Evolutionary conservation across 2,113 vertebrate species (phyloP).

Genomic region (Sterrhoptilus dennistouni): DNA sequence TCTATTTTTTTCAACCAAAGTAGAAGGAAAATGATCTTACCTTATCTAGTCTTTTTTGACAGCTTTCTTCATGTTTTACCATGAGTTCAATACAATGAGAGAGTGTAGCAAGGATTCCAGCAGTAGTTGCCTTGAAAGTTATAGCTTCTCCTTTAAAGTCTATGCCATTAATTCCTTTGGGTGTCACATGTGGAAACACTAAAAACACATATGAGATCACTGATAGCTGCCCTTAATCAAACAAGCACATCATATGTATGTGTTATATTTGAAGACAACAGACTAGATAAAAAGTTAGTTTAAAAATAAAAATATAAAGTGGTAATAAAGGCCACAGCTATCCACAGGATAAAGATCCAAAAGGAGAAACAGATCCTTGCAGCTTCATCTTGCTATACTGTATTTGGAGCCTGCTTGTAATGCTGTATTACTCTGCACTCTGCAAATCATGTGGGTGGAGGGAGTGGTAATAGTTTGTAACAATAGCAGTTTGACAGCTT

Average conservation of each 20-base stretch:
- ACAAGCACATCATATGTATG: not conserved
- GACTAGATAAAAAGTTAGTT: not conserved
- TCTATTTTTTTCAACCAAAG: not conserved
- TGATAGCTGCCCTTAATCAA: not conserved
- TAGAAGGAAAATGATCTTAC: constrained; percentile 66
- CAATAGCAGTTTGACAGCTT: constrained; percentile 53
- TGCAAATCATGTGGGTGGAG: constrained; percentile 57
- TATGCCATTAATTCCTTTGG: constrained; percentile 92
- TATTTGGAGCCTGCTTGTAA: constrained; percentile 42
- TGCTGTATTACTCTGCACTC: constrained; percentile 37
- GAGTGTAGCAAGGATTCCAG: constrained; percentile 94
- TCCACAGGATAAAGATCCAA: not conserved
- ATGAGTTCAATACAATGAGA: constrained; percentile 98
- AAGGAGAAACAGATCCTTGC: not conserved
- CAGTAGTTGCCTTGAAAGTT: constrained; percentile 98
- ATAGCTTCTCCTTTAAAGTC: constrained; percentile 99
- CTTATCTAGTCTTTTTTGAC: constrained; percentile 96
- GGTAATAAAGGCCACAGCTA: not conserved
- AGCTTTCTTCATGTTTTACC: constrained; percentile 92
- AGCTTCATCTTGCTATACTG: constrained; percentile 29
- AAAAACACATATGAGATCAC: constrained; percentile 1
- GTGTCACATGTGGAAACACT: constrained; percentile 88
- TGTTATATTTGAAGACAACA: not conserved
- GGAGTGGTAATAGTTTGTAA: constrained; percentile 60
- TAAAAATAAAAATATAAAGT: not conserved